Evolutionary conservation across 2,888 invertebrate species (phyloP).

Genomic region (Philhelius pedissequus): DNA sequence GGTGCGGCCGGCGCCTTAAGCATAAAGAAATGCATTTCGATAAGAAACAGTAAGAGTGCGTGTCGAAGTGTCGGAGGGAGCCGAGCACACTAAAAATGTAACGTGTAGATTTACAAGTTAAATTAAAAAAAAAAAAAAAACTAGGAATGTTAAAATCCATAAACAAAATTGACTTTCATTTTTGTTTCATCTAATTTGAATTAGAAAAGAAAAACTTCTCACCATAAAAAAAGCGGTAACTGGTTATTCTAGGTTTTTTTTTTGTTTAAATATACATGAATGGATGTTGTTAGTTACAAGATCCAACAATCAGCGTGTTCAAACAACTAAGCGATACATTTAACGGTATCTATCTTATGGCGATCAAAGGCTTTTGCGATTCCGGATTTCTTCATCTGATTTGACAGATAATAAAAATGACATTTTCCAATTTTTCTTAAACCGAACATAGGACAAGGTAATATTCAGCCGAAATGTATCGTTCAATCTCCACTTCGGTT

Average conservation of each 20-base stretch:
- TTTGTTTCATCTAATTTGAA: conserved; percentile 63
- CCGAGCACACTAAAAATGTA: neutral
- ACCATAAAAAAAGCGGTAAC: conserved; percentile 16
- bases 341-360: neutral
- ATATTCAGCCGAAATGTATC: too few relatives aligned
- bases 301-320: neutral
- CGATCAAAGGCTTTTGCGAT: neutral
- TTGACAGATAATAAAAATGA: conserved; percentile 1
- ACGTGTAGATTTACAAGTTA: neutral
- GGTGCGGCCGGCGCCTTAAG: neutral
- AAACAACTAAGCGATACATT: neutral
- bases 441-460: too few relatives aligned
- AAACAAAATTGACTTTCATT: conserved; percentile 61
- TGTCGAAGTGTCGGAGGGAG: neutral
- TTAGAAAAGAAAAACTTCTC: conserved; percentile 57
- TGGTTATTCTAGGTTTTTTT: conserved; percentile 51
- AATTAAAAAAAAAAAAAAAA: neutral
- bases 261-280: neutral
- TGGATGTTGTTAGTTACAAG: neutral
- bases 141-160: conserved; percentile 18
- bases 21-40: conserved; percentile 42
- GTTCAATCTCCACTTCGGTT: too few relatives aligned
- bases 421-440: neutral
- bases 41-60: neutral
- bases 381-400: neutral